Percentiles rank a stretch among this genome's conserved stretches.
Conservation (phyloP, 2,888 invertebrate species). For the Agrotis segetum region DNA sequence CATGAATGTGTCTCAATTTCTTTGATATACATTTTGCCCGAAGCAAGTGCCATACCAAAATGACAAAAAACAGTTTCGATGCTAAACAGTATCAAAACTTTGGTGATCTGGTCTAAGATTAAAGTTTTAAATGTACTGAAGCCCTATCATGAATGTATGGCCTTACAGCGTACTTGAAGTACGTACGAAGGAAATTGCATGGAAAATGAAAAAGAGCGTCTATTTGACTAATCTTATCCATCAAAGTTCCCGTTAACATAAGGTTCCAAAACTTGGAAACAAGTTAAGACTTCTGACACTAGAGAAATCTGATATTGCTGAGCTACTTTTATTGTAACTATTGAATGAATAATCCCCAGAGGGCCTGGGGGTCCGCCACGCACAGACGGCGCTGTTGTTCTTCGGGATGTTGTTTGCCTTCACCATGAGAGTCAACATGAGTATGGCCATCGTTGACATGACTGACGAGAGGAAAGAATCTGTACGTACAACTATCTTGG, state of each 20-base stretch:
- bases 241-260: no score
- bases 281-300: no score
- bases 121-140: not conserved
- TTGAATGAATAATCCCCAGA: constrained; percentile 55
- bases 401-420: constrained; percentile 91
- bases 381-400: constrained; percentile 90
- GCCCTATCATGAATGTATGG: no score
- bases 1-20: not conserved
- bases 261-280: no score
- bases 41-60: not conserved
- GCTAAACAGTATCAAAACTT: not conserved
- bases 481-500: constrained; percentile 57
- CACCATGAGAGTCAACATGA: constrained; percentile 92
- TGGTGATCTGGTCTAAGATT: not conserved
- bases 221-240: no score
- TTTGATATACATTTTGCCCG: not conserved
- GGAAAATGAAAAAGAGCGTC: no score
- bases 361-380: constrained; percentile 90
- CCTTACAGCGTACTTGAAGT: no score
- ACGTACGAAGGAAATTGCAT: no score
- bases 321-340: no score
- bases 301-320: no score
- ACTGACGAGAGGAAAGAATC: constrained; percentile 75
- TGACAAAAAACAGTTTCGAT: not conserved
- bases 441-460: constrained; percentile 93